Conservation (phyloP, 2,888 invertebrate species). For the Acanthosoma haemorrhoidale region DNA sequence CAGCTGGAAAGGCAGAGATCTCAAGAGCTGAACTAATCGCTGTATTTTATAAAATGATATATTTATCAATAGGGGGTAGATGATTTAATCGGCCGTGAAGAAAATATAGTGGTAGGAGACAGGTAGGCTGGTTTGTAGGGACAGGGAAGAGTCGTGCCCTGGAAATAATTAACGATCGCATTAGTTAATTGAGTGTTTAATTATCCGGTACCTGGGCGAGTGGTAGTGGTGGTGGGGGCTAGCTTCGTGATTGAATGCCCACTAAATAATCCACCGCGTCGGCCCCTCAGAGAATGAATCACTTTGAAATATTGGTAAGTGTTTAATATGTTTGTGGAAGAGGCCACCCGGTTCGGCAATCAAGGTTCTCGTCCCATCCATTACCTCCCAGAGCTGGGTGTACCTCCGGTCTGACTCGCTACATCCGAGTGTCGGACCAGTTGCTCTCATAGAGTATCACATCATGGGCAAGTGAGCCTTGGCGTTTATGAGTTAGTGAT, state of each 20-base stretch:
- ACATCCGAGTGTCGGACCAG: too few species aligned
- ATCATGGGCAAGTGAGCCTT: too few species aligned
- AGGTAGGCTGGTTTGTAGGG: too few species aligned
- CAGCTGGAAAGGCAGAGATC: too few species aligned
- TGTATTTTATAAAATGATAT: background rate
- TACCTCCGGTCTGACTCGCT: too few species aligned
- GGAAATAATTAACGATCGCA: conserved; percentile 14
- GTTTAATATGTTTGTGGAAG: conserved; percentile 30
- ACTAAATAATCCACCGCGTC: conserved; percentile 21
- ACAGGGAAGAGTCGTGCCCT: conserved; percentile 1
- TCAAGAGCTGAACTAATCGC: too few species aligned
- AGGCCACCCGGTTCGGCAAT: conserved; percentile 20
- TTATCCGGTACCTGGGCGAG: conserved; percentile 1
- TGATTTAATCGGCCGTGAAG: too few species aligned
- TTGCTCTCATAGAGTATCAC: too few species aligned
- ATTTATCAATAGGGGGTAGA: conserved; percentile 12
- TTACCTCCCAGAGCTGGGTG: background rate
- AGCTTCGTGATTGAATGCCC: background rate
- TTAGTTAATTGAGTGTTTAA: conserved; percentile 27
- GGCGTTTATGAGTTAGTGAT: too few species aligned
- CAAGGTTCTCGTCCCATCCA: background rate
- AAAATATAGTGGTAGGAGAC: too few species aligned
- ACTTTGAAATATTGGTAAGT: conserved; percentile 30
- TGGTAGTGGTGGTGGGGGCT: too few species aligned
- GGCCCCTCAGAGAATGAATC: conserved; percentile 14